These are phyloP conservation scores for Lathamus discolor DNA, from an alignment of 2,113 vertebrate genomes.

Conservation along the genomic window DNA sequence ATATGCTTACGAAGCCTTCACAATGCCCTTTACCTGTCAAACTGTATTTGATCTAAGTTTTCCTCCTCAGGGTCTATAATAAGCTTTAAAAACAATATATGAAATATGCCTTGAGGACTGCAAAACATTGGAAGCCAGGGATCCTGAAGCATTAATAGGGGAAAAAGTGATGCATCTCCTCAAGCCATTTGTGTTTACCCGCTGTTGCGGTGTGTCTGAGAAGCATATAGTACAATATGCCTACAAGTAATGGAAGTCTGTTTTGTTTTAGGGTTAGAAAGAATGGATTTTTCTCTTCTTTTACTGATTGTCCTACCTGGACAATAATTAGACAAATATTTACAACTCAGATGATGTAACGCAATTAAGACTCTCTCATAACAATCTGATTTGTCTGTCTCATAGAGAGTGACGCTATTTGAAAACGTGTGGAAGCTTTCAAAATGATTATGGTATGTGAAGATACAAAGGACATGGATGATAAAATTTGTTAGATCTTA, in stretches of 20 bases:
- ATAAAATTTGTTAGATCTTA: not conserved
- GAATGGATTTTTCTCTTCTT: not conserved
- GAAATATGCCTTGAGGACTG: not conserved
- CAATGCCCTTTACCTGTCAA: slow-evolving; percentile 63
- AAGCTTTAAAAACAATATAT: slow-evolving; percentile 31
- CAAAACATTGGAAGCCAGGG: not conserved
- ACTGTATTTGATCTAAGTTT: slow-evolving; percentile 40
- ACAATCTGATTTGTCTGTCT: slow-evolving; percentile 36
- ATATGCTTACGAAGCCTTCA: not conserved
- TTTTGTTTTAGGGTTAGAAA: slow-evolving; percentile 41
- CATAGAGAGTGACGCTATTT: slow-evolving; percentile 40
- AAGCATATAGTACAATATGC: not conserved
- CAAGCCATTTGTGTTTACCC: not conserved
- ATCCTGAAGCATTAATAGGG: slow-evolving; percentile 34
- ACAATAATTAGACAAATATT: slow-evolving; percentile 26
- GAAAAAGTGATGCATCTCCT: not conserved
- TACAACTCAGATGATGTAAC: slow-evolving; percentile 9
- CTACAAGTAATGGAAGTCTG: not conserved
- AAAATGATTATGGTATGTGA: slow-evolving; percentile 38
- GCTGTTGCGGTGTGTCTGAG: not conserved
- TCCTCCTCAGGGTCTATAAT: not conserved
- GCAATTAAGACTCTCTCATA: slow-evolving; percentile 37
- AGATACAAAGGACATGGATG: not conserved
- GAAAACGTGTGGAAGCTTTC: slow-evolving; percentile 60
- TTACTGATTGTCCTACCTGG: slow-evolving; percentile 31